Conservation (phyloP, 2,888 invertebrate genomes). For the Corbicula japonica region DNA sequence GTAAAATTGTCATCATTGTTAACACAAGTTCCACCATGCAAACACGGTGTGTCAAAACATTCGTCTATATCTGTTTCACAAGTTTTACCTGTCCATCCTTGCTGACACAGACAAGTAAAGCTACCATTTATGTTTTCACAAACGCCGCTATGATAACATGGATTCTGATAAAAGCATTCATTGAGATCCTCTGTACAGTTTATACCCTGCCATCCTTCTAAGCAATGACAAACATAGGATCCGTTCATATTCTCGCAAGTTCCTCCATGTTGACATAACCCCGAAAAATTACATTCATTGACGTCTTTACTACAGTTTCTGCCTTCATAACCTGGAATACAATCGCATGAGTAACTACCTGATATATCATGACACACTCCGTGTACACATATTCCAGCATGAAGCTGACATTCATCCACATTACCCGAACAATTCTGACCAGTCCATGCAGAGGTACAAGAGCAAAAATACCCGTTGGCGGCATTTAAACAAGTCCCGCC, state of each 20-base stretch:
- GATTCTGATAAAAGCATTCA: constrained; percentile 5
- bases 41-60: constrained; percentile 41
- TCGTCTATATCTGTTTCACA: constrained; percentile 52
- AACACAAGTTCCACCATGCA: constrained; percentile 46
- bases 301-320: constrained; percentile 59
- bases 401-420: constrained; percentile 9
- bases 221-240: background rate
- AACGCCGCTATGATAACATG: background rate
- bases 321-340: constrained; percentile 41
- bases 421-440: constrained; percentile 8
- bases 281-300: constrained; percentile 60
- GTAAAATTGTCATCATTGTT: constrained; percentile 52
- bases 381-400: background rate
- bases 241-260: background rate
- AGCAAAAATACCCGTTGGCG: background rate
- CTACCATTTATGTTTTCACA: constrained; percentile 13
- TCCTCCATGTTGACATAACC: background rate
- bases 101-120: constrained; percentile 1
- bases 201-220: background rate
- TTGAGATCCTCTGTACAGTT: constrained; percentile 4
- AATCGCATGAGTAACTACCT: constrained; percentile 9
- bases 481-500: constrained; percentile 8
- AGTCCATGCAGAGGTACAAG: constrained; percentile 3
- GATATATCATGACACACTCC: background rate
- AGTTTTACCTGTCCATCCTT: constrained; percentile 6